Percentiles rank a stretch among this genome's conserved stretches.
Evolutionary conservation across 2,113 vertebrate species (phyloP).

Genomic region (Ondatra zibethicus): DNA sequence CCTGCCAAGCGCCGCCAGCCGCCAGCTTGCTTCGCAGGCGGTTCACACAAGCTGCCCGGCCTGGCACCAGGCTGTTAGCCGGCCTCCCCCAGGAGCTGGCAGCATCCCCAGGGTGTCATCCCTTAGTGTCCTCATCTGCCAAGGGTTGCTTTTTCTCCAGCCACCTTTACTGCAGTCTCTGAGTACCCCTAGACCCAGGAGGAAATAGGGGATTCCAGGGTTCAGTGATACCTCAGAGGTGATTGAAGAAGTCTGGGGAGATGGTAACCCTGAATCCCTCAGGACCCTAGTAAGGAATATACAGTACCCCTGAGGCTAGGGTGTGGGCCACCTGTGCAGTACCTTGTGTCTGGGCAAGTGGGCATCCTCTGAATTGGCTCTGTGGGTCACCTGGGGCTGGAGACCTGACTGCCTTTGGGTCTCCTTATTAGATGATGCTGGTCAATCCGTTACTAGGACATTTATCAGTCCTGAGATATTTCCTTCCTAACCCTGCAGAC

Average conservation of each 20-base stretch:
- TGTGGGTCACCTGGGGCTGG: not conserved
- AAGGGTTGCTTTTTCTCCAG: not conserved
- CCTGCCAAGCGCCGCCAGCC: conserved; percentile 73
- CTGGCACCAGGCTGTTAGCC: not conserved
- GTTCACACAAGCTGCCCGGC: conserved; percentile 65
- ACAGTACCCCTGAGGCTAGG: not conserved
- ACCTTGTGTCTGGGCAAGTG: not conserved
- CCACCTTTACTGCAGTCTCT: not conserved
- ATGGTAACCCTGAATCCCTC: not conserved
- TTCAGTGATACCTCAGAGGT: not conserved
- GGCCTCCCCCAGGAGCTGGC: conserved; percentile 10
- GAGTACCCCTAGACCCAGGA: not conserved
- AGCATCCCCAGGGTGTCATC: not conserved
- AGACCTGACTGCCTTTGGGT: not conserved
- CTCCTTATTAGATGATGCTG: no score
- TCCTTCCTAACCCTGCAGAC: not conserved
- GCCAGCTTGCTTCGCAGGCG: conserved; percentile 71
- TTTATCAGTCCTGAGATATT: not conserved
- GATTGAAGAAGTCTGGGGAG: not conserved
- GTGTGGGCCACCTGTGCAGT: not conserved
- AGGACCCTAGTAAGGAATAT: not conserved
- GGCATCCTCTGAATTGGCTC: no score
- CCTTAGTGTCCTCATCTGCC: not conserved
- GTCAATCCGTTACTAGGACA: not conserved
- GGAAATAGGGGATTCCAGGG: rapidly evolving